phyloP scores from a whole-genome alignment of 2,888 invertebrate genomes.

The Tipula lateralis region DNA sequence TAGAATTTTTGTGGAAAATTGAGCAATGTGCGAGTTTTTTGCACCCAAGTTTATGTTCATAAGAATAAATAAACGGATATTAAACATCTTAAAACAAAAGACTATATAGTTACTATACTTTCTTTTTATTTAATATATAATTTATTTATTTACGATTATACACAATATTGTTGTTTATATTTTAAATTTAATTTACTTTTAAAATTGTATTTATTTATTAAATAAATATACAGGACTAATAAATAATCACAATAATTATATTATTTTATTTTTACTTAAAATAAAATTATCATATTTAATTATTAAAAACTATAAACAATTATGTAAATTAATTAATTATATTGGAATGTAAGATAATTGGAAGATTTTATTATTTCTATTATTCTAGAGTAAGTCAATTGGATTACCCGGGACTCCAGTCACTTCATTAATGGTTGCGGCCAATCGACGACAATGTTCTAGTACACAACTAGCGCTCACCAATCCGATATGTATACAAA shows the following conservation, averaged over 20 bases:
- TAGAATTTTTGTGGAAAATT: too few species aligned
- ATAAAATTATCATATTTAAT: neutral
- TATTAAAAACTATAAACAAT: neutral
- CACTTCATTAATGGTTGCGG: constrained; percentile 56
- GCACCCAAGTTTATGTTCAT: too few species aligned
- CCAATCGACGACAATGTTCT: constrained; percentile 76
- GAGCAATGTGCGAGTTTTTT: too few species aligned
- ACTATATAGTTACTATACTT: too few species aligned
- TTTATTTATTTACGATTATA: too few species aligned
- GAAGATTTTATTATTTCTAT: neutral
- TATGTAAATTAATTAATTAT: neutral
- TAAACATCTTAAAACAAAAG: too few species aligned
- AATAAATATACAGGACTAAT: neutral
- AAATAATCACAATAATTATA: neutral
- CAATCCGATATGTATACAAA: constrained; percentile 77
- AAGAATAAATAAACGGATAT: too few species aligned
- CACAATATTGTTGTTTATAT: too few species aligned
- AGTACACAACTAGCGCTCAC: constrained; percentile 77
- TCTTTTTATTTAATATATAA: too few species aligned
- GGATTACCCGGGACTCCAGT: constrained; percentile 38
- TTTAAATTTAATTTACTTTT: too few species aligned
- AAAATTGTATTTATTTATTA: neutral
- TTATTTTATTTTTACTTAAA: neutral
- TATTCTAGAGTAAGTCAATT: constrained; percentile 29
- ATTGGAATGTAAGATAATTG: neutral